Conservation (phyloP, 2,797 vertebrate species). For the Enteromius mattozi region DNA sequence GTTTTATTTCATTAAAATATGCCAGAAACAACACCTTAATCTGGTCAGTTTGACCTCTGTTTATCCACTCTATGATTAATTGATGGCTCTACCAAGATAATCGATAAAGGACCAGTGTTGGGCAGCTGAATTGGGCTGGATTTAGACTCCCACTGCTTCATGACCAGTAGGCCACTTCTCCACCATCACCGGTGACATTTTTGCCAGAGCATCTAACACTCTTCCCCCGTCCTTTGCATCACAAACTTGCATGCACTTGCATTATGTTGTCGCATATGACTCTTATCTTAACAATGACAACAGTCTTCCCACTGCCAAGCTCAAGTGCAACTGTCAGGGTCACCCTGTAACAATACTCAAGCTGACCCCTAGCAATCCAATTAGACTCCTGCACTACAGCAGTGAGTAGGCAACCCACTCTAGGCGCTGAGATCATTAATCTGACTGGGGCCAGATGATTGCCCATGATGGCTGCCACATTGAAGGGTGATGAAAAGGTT, state of each 20-base stretch:
- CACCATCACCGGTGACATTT: background rate
- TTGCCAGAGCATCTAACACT: background rate
- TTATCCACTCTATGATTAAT: background rate
- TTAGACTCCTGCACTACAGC: conserved; percentile 49
- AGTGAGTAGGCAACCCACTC: conserved; percentile 49
- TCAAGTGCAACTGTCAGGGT: conserved; percentile 43
- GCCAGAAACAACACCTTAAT: background rate
- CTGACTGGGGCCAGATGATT: conserved; percentile 69
- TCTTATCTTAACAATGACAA: conserved; percentile 19
- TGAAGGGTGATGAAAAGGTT: conserved; percentile 75
- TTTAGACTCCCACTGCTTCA: background rate
- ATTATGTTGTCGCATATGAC: conserved; percentile 31
- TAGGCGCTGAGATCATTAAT: conserved; percentile 67
- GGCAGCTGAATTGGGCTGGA: background rate
- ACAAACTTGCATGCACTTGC: background rate
- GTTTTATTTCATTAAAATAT: background rate
- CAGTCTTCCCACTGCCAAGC: conserved; percentile 24
- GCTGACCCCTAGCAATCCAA: conserved; percentile 58
- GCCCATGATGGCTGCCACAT: conserved; percentile 69
- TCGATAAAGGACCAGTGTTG: background rate
- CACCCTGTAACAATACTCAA: conserved; percentile 48
- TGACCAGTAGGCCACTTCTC: background rate
- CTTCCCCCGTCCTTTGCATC: background rate
- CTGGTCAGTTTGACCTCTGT: background rate
- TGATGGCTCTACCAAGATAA: background rate